Conservation (phyloP, 53 echinoderm and acorn worm species). For the Crossaster papposus region DNA sequence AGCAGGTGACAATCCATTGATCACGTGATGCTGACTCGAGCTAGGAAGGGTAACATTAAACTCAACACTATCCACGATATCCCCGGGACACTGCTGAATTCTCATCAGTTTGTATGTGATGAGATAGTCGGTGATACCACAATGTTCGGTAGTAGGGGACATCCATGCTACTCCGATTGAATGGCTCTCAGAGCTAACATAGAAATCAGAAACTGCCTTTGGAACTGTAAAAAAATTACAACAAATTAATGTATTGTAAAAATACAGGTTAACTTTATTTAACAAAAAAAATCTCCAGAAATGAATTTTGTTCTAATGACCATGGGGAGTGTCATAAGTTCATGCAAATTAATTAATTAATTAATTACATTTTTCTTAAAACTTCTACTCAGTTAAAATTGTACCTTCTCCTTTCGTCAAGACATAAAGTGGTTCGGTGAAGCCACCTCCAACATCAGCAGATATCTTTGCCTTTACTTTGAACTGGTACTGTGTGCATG, state of each 20-base stretch:
- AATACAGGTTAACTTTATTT: no score
- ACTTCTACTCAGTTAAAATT: neutral
- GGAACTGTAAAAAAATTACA: neutral
- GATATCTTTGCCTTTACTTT: conserved; percentile 22
- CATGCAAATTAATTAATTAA: no score
- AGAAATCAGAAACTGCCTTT: neutral
- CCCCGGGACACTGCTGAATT: conserved; percentile 1
- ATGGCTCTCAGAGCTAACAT: neutral
- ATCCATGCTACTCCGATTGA: conserved; percentile 3
- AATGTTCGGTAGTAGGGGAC: neutral
- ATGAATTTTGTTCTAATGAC: no score
- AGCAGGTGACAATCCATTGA: conserved; percentile 4
- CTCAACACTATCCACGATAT: neutral
- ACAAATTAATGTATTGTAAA: neutral
- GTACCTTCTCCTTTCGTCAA: neutral
- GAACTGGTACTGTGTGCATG: conserved; percentile 38
- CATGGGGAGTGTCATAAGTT: no score
- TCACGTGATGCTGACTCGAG: neutral
- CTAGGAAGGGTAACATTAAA: neutral
- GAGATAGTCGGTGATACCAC: conserved; percentile 30
- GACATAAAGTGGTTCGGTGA: neutral
- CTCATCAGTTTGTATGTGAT: conserved; percentile 18
- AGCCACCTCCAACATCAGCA: neutral
- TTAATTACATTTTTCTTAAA: no score
- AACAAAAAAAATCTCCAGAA: no score